Evolutionary conservation across 2,113 vertebrate species (phyloP), one percentile per base, ranked within the genome.

Genomic region (Sinocyclocheilus anophthalmus): DNA sequence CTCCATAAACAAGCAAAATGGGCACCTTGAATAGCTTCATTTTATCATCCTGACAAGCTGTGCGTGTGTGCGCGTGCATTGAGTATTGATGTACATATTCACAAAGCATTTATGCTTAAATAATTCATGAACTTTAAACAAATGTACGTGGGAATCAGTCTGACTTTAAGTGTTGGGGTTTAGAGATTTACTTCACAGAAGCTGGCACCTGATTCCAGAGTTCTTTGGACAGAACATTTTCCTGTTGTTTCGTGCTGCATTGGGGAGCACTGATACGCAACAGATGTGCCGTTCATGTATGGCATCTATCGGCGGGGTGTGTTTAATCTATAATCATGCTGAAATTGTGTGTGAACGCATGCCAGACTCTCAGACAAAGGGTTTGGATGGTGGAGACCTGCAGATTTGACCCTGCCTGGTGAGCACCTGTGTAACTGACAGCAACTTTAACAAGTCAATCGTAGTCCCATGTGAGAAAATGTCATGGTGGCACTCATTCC

Each of bases 381-480:
- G 59, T 24, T 50, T 80, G 83, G 45, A 84, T 87, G 81, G 82
- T 33, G 61, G 7, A 82, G 79, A 77, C 87, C 18, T 65, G 48
- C 59, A 30, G n/a, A 78, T 81, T 77, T 79, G 76, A 88, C 88
- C 81, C 78, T 0, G 0, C 42, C 42, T 2, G 10, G 42, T 45
- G 42, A 45, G 2, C 50, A 53, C 20, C 83, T 86, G 86, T 83
- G 72, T 24, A 83, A 72, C 81, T 86, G 85, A 83, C 83, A 90
- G 61, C 26, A 83, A 83, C 86, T 85, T 63, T 85, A 89, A 89
- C 86, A 45, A 83, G 82, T 86, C 87, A 89, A 87, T 89, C 89
- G 83, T 16, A 86, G 81, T n/a, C 39, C 57, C 11, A 55, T 76
- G 75, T 33, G 83, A 76, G 65, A 81, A 88, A 89, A 69, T 84